Base-by-base conservation (phyloP, 1,140 invertebrate species). In the Drosophila fuyamai region DNA sequence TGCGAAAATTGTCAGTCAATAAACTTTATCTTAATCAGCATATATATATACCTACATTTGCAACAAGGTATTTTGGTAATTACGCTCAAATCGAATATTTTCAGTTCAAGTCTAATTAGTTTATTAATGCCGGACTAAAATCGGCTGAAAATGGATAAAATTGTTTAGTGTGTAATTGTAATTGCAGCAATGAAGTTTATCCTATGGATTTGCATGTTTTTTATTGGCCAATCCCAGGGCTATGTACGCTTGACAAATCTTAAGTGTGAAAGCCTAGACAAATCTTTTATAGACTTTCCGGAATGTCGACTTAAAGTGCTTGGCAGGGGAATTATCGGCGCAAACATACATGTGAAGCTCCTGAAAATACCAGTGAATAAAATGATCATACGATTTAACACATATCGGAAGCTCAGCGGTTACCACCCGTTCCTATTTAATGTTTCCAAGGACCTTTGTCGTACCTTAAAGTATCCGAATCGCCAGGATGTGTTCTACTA, bases 361-460 rank as follows among this genome's bases (percentile, higher is more conserved):
- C 14, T 53, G 5, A 53, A 36, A 18, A 5, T 36, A 36, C 50
- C 50, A 53, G 12, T 53, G 7, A 53, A 35, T 35, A 36, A 14
- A 10, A 53, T 53, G 32, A 5, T 18, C 5, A 7, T 18, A 5
- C 18, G 50, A 53, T 18, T 53, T 6, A 8, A 0, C 14, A 5
- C 12, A 7, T 53, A 36, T 13, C 50, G 50, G 9, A 53, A 53
- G 14, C 50, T 53, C 4, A 36, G 2, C 32, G 50, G 50, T 0
- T 53, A 53, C 50, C 50, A 53, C 10, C 50, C 50, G n/a, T 53
- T 53, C 7, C 50, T 53, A 36, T 53, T 53, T 1, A 53, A 53
- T 18, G 14, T 53, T 18, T 18, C 50, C 14, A 36, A 53, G 3
- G 50, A 53, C 9, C 9, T 36, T 14, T 53, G 50, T 36, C 32